Evolutionary conservation across 2,797 vertebrate genomes (phyloP).

Genomic region (Syndactyla subalaris): DNA sequence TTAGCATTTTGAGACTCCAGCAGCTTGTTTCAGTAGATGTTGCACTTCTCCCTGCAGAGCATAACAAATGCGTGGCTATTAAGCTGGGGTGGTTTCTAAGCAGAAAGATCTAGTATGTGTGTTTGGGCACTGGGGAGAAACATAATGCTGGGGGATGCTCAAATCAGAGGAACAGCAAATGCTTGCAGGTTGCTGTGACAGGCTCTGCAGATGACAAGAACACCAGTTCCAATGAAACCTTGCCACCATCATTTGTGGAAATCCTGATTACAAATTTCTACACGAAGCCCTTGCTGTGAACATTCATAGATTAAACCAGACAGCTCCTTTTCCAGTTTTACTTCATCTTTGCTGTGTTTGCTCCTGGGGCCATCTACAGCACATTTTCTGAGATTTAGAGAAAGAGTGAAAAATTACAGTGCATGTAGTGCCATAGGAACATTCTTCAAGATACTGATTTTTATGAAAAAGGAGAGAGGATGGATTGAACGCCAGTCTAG

Average conservation of each 20-base stretch:
- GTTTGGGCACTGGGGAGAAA: constrained; percentile 13
- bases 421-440: constrained; percentile 46
- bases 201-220: constrained; percentile 33
- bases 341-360: constrained; percentile 71
- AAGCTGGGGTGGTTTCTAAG: neutral
- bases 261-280: constrained; percentile 72
- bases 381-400: constrained; percentile 67
- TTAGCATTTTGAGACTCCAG: neutral
- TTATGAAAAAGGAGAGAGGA: constrained; percentile 50
- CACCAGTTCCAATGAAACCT: constrained; percentile 47
- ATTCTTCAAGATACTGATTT: constrained; percentile 60
- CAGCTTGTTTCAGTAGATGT: neutral
- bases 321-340: constrained; percentile 69
- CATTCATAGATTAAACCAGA: constrained; percentile 72
- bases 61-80: constrained; percentile 24
- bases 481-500: constrained; percentile 19
- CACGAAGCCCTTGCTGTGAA: constrained; percentile 52
- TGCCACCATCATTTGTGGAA: constrained; percentile 49
- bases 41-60: constrained; percentile 11
- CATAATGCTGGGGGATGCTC: constrained; percentile 21
- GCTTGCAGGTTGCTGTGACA: constrained; percentile 15
- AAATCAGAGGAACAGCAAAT: neutral
- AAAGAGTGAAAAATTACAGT: constrained; percentile 68
- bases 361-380: constrained; percentile 69
- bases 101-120: neutral